phyloP scores from a whole-genome alignment of 1,140 invertebrate genomes.

The Cherax quadricarinatus region DNA sequence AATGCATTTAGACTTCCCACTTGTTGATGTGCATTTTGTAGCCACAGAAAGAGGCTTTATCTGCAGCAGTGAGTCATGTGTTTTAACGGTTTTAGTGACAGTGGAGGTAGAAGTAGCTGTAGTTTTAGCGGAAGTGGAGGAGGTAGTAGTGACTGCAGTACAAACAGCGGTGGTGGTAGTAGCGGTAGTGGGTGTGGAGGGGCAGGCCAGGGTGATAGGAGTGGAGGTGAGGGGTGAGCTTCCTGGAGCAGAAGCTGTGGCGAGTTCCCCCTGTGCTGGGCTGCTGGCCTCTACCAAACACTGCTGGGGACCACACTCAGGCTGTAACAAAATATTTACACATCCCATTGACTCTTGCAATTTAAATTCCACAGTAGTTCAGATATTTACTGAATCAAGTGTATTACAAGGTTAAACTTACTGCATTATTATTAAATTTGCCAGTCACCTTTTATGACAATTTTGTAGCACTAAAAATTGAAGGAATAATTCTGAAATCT shows the following conservation, averaged over 20 bases:
- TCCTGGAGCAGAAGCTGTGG: constrained; percentile 51
- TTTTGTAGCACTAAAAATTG: too few relatives aligned
- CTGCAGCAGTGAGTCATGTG: constrained; percentile 16
- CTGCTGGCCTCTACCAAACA: constrained; percentile 54
- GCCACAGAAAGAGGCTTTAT: constrained; percentile 5
- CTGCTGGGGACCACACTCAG: constrained; percentile 53
- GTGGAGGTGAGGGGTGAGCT: constrained; percentile 42
- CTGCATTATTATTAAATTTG: too few relatives aligned
- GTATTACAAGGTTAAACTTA: too few relatives aligned
- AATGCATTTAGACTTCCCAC: not conserved
- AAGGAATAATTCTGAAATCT: too few relatives aligned
- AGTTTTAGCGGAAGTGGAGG: constrained; percentile 19
- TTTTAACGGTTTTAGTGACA: constrained; percentile 2
- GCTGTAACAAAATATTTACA: constrained; percentile 23
- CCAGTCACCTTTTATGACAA: too few relatives aligned
- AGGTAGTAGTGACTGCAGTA: constrained; percentile 20
- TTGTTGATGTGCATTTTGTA: not conserved
- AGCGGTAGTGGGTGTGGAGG: constrained; percentile 15
- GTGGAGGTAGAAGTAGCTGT: constrained; percentile 38
- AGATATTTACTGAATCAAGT: too few relatives aligned
- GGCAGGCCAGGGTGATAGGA: constrained; percentile 28
- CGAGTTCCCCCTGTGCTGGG: constrained; percentile 36
- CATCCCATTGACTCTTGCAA: too few relatives aligned
- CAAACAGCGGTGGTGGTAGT: constrained; percentile 18
- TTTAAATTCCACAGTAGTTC: too few relatives aligned